A percentile compares a stretch with the other conserved stretches of the same genome.
phyloP scores from a whole-genome alignment of 2,797 vertebrate species.

The Meda fulgida region DNA sequence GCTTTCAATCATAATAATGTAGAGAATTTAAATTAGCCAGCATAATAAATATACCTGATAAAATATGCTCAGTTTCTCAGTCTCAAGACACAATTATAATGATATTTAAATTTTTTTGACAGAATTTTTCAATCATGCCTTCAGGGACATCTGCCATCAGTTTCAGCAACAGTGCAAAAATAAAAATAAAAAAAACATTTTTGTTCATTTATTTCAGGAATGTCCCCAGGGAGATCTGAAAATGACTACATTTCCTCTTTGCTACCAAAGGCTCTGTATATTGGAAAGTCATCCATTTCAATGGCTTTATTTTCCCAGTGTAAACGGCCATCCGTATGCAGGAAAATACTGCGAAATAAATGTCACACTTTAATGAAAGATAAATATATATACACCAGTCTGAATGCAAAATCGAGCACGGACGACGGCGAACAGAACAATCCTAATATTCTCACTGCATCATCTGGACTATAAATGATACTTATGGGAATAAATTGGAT shows the following conservation, averaged over 20 bases:
- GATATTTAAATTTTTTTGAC: slow-evolving; percentile 40
- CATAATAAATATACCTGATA: slow-evolving; percentile 39
- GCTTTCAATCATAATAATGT: slow-evolving; percentile 20
- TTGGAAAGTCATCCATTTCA: slow-evolving; percentile 74
- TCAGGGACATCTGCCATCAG: slow-evolving; percentile 42
- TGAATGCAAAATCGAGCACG: not conserved
- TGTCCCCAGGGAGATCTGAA: slow-evolving; percentile 69
- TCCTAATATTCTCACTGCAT: slow-evolving; percentile 25
- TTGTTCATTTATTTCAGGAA: slow-evolving; percentile 70
- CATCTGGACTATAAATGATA: slow-evolving; percentile 12
- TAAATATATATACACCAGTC: slow-evolving; percentile 55
- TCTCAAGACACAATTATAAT: slow-evolving; percentile 51
- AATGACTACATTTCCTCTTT: slow-evolving; percentile 65
- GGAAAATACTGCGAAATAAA: slow-evolving; percentile 69
- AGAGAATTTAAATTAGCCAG: slow-evolving; percentile 30
- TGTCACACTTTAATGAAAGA: slow-evolving; percentile 68
- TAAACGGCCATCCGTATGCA: slow-evolving; percentile 65
- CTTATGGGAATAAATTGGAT: slow-evolving; percentile 20
- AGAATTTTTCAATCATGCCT: slow-evolving; percentile 42
- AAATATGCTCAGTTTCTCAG: slow-evolving; percentile 32
- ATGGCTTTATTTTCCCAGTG: slow-evolving; percentile 67
- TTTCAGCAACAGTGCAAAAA: slow-evolving; percentile 50
- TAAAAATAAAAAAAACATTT: not conserved
- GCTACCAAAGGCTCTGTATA: slow-evolving; percentile 64
- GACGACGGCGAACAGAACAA: not conserved